A percentile compares a stretch with the other conserved stretches of the same genome.
phyloP scores from a whole-genome alignment of 30 jellyfish, hydroid and myxozoan species.

The Aurelia coerulea region DNA sequence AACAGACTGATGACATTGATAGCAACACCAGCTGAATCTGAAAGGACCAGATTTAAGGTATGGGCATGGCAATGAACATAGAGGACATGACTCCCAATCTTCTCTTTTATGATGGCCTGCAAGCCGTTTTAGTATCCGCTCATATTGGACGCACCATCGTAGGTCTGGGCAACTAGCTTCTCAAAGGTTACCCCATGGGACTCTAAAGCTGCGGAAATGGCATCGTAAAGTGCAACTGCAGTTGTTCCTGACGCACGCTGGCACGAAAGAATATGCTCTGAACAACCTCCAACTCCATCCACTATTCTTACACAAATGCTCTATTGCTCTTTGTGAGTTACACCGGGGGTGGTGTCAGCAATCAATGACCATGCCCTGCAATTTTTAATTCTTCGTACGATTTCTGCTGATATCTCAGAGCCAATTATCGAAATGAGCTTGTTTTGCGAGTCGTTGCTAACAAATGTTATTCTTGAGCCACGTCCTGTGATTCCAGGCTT shows the following conservation, averaged over 20 bases:
- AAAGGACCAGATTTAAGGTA: conserved; percentile 16
- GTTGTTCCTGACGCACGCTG: conserved; percentile 14
- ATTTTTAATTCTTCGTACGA: background rate
- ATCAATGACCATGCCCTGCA: conserved; percentile 1
- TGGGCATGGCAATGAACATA: conserved; percentile 35
- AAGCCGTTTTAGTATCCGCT: conserved; percentile 24
- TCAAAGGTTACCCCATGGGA: conserved; percentile 3
- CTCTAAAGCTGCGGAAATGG: background rate
- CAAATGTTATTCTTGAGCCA: conserved; percentile 15
- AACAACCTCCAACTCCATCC: background rate
- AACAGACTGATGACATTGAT: background rate
- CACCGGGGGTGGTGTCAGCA: conserved; percentile 41
- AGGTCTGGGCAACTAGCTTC: conserved; percentile 35
- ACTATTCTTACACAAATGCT: conserved; percentile 15
- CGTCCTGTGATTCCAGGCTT: background rate
- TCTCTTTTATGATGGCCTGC: conserved; percentile 18
- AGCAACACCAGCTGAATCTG: conserved; percentile 20
- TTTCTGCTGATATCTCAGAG: background rate
- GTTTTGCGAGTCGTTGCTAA: conserved; percentile 5
- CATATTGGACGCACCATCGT: conserved; percentile 31
- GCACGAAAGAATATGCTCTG: conserved; percentile 19
- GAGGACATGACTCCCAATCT: conserved; percentile 10
- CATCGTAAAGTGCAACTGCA: conserved; percentile 2
- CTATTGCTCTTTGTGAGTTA: conserved; percentile 24
- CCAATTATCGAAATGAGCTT: background rate